Evolutionary conservation across 2,888 invertebrate species (phyloP).

Genomic region (Hydropsyche betteni): DNA sequence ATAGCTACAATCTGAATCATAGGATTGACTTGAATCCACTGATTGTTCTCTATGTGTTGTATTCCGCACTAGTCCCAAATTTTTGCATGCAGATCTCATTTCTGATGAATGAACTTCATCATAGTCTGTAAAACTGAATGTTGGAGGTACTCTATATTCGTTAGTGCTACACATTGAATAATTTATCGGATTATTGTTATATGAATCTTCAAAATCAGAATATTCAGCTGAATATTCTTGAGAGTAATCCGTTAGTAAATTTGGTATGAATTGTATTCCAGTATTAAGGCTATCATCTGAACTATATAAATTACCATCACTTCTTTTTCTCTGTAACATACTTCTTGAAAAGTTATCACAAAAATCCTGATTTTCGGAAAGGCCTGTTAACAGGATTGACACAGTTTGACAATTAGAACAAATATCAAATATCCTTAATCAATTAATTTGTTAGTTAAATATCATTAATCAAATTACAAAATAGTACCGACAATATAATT

Average conservation of each 20-base stretch:
- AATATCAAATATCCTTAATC: no score
- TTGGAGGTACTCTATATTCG: conserved; percentile 29
- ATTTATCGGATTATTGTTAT: background rate
- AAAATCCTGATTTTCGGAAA: background rate
- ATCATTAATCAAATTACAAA: no score
- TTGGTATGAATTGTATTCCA: conserved; percentile 16
- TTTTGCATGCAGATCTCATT: conserved; percentile 38
- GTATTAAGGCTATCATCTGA: conserved; percentile 61
- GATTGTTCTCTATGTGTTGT: conserved; percentile 44
- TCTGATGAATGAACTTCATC: conserved; percentile 38
- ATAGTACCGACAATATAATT: background rate
- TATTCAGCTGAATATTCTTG: conserved; percentile 1
- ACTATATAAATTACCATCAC: conserved; percentile 55
- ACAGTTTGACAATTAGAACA: no score
- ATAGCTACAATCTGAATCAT: conserved; percentile 49
- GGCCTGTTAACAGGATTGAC: conserved; percentile 13
- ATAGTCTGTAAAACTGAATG: conserved; percentile 42
- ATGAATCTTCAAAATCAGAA: conserved; percentile 19
- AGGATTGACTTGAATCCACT: conserved; percentile 50
- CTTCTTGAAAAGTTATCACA: background rate
- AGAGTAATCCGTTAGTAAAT: background rate
- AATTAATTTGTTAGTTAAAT: no score
- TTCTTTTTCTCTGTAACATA: background rate
- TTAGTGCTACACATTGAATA: background rate
- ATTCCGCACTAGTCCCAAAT: conserved; percentile 22